Base-by-base conservation (phyloP, 2,113 vertebrate species). In the Strigops habroptila region DNA sequence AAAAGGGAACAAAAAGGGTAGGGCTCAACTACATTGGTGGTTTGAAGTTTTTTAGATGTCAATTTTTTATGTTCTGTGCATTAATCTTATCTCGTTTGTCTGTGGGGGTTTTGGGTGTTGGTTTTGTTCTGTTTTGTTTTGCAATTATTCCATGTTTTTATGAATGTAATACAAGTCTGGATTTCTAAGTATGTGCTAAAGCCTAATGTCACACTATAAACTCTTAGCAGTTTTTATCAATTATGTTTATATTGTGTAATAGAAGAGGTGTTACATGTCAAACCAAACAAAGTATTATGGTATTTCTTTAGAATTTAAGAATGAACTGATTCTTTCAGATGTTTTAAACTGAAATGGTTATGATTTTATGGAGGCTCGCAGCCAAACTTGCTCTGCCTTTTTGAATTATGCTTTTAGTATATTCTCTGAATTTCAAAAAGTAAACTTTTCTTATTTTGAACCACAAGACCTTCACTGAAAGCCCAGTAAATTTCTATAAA, bases 121-220 rank as follows among this genome's bases (percentile, higher is more conserved):
- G 82, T 39, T 89, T 65, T 24, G 0, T 80, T 63, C 53, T 23
- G 53, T 8, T 30, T 77, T 39, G 41, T 75, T 86, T 63, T 41
- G 62, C 74, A 60, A 41, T 82, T 86, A 78, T 35, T 87, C 57
- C 21, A 12, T 79, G 33, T n/a, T 78, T 95, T 87, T 95, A 82
- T 91, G 82, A 76, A 87, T 76, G 62, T 75, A 82, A 57, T 75
- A 17, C 18, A 78, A 70, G 53, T 52, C 82, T 87, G 52, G 69
- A 79, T 92, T 92, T 93, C 41, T 52, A 75, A 84, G 57, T 92
- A 83, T 64, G 80, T 93, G 77, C 70, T 95, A 94, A 94, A 96
- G 86, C 48, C 79, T 94, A 65, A 92, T 79, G 44, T 91, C 65
- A 59, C 53, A 22, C 65, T 62, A 60, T 84, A 92, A 94, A 93